phyloP scores from a whole-genome alignment of 1,140 invertebrate species.

The Papilio helenus region DNA sequence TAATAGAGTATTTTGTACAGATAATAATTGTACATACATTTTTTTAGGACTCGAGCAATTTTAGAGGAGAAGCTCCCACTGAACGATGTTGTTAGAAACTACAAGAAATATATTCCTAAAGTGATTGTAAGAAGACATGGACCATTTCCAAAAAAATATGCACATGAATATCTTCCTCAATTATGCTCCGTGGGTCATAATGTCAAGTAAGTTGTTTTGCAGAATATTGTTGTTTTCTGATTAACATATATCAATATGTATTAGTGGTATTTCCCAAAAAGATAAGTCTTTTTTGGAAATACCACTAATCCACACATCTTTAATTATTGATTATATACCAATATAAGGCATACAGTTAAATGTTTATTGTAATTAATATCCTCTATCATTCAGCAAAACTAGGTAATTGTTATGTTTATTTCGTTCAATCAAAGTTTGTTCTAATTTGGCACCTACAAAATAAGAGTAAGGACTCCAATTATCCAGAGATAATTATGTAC shows the following conservation, averaged over 20 bases:
- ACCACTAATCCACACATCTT: no score
- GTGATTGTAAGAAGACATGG: slow-evolving; percentile 88
- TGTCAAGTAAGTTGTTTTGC: slow-evolving; percentile 78
- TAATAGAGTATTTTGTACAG: no score
- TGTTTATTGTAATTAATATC: not conserved
- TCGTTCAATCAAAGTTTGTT: no score
- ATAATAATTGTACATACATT: not conserved
- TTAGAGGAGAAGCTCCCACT: slow-evolving; percentile 86
- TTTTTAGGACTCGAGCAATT: slow-evolving; percentile 84
- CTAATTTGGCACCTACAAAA: no score
- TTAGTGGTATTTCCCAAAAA: not conserved
- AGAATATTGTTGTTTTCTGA: slow-evolving; percentile 14
- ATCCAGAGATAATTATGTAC: no score
- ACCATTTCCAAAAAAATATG: slow-evolving; percentile 89
- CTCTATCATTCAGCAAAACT: not conserved
- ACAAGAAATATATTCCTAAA: slow-evolving; percentile 92
- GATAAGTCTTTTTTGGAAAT: no score
- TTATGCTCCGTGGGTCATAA: slow-evolving; percentile 85
- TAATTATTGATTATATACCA: not conserved
- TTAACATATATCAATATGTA: not conserved
- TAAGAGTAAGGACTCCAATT: no score
- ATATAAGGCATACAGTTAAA: not conserved
- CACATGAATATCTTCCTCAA: slow-evolving; percentile 86
- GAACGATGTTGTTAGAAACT: slow-evolving; percentile 88
- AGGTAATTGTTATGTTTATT: no score